Evolutionary conservation across 2,888 invertebrate species (phyloP), one percentile per base, ranked within the genome.

Genomic region (Xestia xanthographa): DNA sequence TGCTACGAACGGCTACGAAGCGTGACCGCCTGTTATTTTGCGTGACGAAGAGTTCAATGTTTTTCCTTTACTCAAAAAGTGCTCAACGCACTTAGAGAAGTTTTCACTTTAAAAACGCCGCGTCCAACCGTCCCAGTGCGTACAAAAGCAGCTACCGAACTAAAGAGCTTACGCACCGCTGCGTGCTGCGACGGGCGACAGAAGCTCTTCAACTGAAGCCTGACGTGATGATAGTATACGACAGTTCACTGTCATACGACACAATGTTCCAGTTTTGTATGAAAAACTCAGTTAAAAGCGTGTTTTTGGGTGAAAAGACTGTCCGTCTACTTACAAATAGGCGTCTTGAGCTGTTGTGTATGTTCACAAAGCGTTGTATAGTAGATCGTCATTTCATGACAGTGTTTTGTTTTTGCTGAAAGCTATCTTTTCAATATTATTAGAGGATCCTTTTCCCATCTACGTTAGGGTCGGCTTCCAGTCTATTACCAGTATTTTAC

Each of bases 161-260:
- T 90, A 91, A 92, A 92, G 89, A 88, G 92, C 90, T 92, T 90
- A 92, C 87, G 82, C 90, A 87, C 88, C 77, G 72, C 74, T 75
- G 81, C 77, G 85, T 79, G 84, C 84, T 84, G 88, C 84, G 79
- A 79, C 77, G 80, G 86, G 89, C 82, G 87, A 75, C 84, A 74
- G 76, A 72, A 81, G n/a, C 83, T 72, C 66, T 45, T 70, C 63
- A 71, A 58, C 71, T 66, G 38, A 34, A 75, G 77, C 71, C 66
- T 76, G 78, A 67, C 77, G 14, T 65, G 72, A 65, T 68, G 70
- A 65, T 60, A 53, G 62, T 68, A 53, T 63, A 70, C 43, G 75
- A 72, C 77, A 73, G 66, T 12, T 20, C 29, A 3, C 56, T 65
- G 82, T 73, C 77, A 56, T 14, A 45, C 29, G 20, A 65, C 63